Percentiles rank a stretch among this genome's conserved stretches.
phyloP scores from a whole-genome alignment of 35 echinoderm and acorn worm species.

The Ophiothrix spiculata region DNA sequence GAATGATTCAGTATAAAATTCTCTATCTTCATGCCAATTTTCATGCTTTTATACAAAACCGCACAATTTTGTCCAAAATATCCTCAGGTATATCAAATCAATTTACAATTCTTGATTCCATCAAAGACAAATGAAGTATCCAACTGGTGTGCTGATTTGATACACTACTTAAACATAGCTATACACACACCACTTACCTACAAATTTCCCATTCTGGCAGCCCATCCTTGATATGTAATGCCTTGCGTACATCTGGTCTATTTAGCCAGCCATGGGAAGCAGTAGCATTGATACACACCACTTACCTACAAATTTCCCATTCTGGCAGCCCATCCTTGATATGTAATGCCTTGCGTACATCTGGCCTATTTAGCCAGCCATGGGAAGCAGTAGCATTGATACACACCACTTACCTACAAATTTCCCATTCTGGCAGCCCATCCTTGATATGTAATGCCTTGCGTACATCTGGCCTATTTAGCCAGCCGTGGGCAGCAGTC shows the following conservation, averaged over 20 bases:
- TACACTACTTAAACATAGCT: too few relatives aligned
- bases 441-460: slow-evolving; percentile 53
- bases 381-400: too few relatives aligned
- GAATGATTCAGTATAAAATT: too few relatives aligned
- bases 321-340: slow-evolving; percentile 18
- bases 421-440: slow-evolving; percentile 23
- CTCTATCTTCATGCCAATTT: too few relatives aligned
- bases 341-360: slow-evolving; percentile 45
- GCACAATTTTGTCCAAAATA: too few relatives aligned
- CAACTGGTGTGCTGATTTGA: too few relatives aligned
- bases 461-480: slow-evolving; percentile 39
- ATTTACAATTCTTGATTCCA: too few relatives aligned
- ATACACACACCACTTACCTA: slow-evolving; percentile 84
- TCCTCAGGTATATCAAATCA: too few relatives aligned
- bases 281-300: slow-evolving; percentile 49
- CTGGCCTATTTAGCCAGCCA: too few relatives aligned
- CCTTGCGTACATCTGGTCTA: slow-evolving; percentile 38
- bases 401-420: slow-evolving; percentile 74
- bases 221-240: slow-evolving; percentile 75
- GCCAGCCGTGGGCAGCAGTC: slow-evolving; percentile 24
- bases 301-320: slow-evolving; percentile 55
- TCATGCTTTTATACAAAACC: too few relatives aligned
- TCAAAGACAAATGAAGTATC: too few relatives aligned
- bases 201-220: slow-evolving; percentile 56
- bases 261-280: slow-evolving; percentile 42